Base-by-base conservation (phyloP, 2,113 vertebrate genomes). In the Corythornis vintsioides region DNA sequence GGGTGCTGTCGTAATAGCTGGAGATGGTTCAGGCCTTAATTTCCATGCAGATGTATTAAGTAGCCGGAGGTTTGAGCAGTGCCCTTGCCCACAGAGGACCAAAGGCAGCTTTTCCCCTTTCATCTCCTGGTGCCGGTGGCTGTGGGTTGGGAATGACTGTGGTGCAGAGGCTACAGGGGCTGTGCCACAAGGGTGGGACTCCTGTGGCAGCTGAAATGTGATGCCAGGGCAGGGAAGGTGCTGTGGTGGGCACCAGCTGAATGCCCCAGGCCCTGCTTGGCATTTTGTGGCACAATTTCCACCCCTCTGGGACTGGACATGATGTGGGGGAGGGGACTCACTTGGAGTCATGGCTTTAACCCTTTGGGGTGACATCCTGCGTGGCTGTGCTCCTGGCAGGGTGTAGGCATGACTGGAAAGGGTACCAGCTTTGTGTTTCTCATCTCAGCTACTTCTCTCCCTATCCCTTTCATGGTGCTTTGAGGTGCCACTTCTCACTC, bases 21-120 rank as follows among this genome's bases (percentile, higher is more conserved):
- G 94, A 89, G 93, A 87, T 88, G 91, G 89, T 61, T 96, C 93
- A 91, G 89, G 87, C 91, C 85, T 73, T 91, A 29, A 79, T 94
- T 95, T 90, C 93, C 90, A 65, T 89, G 90, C 86, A 82, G 86
- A 75, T 92, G 77, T 84, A 31, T 86, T 73, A 82, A 84, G 90
- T 88, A 90, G 74, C 83, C 45, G 74, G 84, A 28, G 17, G 33
- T 45, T 50, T 59, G 83, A 76, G 78, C 47, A 0, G 11, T 66
- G 89, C 72, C 78, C 59, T 52, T 24, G 3, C 29, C 79, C 7
- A 1, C 7, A 6, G 70, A 74, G 88, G 56, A 67, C 25, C 71
- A 17, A 29, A 21, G 84, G 59, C 89, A 43, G 70, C 1, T 15
- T 61, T 48, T 56, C 56, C 60, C 83, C 29, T 25, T 22, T 61